A percentile compares a stretch with the other conserved stretches of the same genome.
These are phyloP conservation scores for Rhea americana DNA, from an alignment of 2,113 vertebrate genomes.

Conservation along the genomic window DNA sequence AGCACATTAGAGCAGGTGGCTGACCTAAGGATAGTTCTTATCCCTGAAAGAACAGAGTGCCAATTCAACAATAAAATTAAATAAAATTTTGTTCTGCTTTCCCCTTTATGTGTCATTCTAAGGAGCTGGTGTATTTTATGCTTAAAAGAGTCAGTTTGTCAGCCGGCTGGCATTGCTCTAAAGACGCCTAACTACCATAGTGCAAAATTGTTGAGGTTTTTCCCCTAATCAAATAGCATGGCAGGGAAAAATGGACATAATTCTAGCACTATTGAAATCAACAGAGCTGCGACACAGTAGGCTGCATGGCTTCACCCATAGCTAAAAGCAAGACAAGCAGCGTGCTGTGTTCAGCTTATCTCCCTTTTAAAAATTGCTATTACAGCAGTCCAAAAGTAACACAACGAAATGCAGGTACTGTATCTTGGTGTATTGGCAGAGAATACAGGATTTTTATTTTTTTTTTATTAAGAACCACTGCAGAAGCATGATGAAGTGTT, in stretches of 20 bases:
- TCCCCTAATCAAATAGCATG: not conserved
- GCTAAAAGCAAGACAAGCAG: not conserved
- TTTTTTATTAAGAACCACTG: not conserved
- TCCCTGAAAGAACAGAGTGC: not conserved
- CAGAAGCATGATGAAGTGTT: not conserved
- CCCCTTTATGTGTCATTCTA: not conserved
- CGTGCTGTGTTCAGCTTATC: not conserved
- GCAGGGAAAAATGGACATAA: not conserved
- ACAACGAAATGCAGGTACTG: not conserved
- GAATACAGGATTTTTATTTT: not conserved
- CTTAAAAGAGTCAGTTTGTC: not conserved
- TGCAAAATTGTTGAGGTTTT: not conserved
- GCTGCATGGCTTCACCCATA: conserved; percentile 14
- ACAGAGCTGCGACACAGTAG: not conserved
- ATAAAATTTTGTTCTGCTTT: not conserved
- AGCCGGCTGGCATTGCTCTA: not conserved
- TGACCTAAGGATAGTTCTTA: not conserved
- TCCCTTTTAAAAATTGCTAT: not conserved
- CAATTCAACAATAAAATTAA: not conserved
- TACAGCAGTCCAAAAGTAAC: not conserved
- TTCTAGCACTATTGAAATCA: not conserved
- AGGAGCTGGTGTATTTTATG: not conserved
- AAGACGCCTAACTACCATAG: not conserved
- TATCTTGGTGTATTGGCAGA: not conserved
- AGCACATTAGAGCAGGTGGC: not conserved